Percentiles rank a stretch among this genome's conserved stretches.
phyloP scores from a whole-genome alignment of 1,140 invertebrate species.

The Bombus superbus region DNA sequence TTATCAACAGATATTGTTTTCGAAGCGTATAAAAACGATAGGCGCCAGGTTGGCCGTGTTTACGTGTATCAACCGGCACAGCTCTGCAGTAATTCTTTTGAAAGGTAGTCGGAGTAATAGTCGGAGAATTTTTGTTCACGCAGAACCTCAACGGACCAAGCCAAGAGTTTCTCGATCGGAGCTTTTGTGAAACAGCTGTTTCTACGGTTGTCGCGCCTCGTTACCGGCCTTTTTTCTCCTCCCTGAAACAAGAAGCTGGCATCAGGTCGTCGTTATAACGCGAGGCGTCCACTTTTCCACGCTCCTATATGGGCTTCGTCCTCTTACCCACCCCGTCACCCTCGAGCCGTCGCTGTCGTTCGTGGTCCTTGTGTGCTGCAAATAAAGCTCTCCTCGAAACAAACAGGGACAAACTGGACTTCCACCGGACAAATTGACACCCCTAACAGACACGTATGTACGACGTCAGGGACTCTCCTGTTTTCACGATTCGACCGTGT shows the following conservation, averaged over 20 bases:
- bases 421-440: slow-evolving; percentile 77
- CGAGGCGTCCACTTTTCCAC: slow-evolving; percentile 65
- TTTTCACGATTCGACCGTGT: slow-evolving; percentile 57
- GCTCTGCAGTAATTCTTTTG: background rate
- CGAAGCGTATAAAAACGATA: accelerated
- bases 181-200: slow-evolving; percentile 65
- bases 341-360: slow-evolving; percentile 50
- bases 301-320: slow-evolving; percentile 20
- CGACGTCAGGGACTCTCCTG: slow-evolving; percentile 42
- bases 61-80: background rate
- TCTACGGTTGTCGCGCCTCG: slow-evolving; percentile 64
- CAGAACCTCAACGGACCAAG: too few relatives aligned
- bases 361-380: slow-evolving; percentile 73
- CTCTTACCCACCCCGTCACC: slow-evolving; percentile 48
- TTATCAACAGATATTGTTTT: background rate
- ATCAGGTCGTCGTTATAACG: slow-evolving; percentile 78
- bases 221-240: slow-evolving; percentile 72
- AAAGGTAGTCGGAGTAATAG: background rate
- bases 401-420: slow-evolving; percentile 73
- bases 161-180: slow-evolving; percentile 27
- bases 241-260: slow-evolving; percentile 79
- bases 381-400: slow-evolving; percentile 79
- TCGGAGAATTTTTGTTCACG: background rate
- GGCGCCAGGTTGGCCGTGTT: background rate
- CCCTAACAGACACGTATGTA: slow-evolving; percentile 62